Base-by-base conservation (phyloP, 2,888 invertebrate species). In the Papilio demoleus region DNA sequence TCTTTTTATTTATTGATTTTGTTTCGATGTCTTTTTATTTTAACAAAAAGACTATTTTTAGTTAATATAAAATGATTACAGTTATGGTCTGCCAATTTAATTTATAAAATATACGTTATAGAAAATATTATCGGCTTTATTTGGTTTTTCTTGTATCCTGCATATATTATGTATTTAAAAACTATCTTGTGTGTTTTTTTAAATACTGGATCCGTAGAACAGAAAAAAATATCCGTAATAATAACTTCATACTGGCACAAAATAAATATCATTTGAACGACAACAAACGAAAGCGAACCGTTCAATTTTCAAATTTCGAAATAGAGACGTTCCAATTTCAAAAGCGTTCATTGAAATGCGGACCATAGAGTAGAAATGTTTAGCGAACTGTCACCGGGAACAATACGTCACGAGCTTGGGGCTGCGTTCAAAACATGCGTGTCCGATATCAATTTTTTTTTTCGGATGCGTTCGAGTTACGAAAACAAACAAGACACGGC, bases 371-470 rank as follows among this genome's bases (percentile, higher is more conserved):
- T 70, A 74, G 76, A 77, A 76, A 76, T 86, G 86, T 86, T 88
- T 86, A 82, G 80, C 79, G 81, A 84, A 83, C 87, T 88, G 88
- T 88, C 88, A 88, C 71, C 67, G 73, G 59, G 71, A 70, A 88
- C 88, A 88, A 88, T 82, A 77, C 81, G 72, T 61, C 64, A 71
- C 76, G 79, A 79, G 81, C 77, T 40, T 75, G 81, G 82, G 81
- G 79, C 76, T 75, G 72, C 73, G 70, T 77, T 75, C 79, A 76
- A 80, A 81, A 81, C 78, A 80, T 76, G 78, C 84, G 82, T 87
- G 86, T 87, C 82, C 78, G 81, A 86, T 85, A 86, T 83, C 87
- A 83, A 80, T 80, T 81, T 60, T 34, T 65, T 77, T 78, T 78
- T 78, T 83, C 79, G 80, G 79, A 73, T 74, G 71, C 74, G 73